Evolutionary conservation across 2,797 vertebrate species (phyloP), one percentile per base, ranked within the genome.

Genomic region (Champsocephalus gunnari): DNA sequence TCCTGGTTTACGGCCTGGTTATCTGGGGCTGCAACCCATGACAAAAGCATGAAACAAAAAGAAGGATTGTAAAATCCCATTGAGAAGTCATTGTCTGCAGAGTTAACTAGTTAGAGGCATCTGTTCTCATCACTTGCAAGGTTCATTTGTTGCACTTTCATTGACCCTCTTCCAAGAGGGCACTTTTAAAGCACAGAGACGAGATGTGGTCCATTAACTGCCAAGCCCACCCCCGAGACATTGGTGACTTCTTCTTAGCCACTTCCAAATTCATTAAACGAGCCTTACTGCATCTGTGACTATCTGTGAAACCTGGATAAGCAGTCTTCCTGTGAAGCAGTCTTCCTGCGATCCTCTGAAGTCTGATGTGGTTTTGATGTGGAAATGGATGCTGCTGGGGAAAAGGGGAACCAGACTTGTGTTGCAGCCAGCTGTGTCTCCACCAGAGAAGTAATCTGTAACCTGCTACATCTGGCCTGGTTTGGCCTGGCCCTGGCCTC

Each of bases 291-390:
- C 66, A 77, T 54, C 65, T 81, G 47, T 38, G 74, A 67, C 80
- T 71, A 74, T 81, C 77, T 88, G 77, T 69, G 53, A 73, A 86
- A 74, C 79, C 72, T 81, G 78, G 62, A 80, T 51, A 66, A 62
- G 34, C 7, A 38, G 34, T 38, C 34, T 71, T 79, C 81, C 82
- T 71, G 79, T 43, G 43, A 79, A 41, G 70, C 80, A 65, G 64
- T 47, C 62, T 50, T 71, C 56, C 75, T 72, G 54, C 24, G 0
- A 48, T 79, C 56, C 61, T 85, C 82, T 83, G 74, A 84, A 70
- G 71, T 86, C 70, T 89, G 88, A 89, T 90, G 88, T 80, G 89
- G 91, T 85, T 89, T 89, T 82, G 79, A 89, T 80, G 73, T 88
- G 84, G 87, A 89, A 91, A 83, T 80, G 76, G 80, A 80, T 88